Conservation (phyloP, 1,140 invertebrate genomes). For the Pseudomyrmex cubaensis region DNA sequence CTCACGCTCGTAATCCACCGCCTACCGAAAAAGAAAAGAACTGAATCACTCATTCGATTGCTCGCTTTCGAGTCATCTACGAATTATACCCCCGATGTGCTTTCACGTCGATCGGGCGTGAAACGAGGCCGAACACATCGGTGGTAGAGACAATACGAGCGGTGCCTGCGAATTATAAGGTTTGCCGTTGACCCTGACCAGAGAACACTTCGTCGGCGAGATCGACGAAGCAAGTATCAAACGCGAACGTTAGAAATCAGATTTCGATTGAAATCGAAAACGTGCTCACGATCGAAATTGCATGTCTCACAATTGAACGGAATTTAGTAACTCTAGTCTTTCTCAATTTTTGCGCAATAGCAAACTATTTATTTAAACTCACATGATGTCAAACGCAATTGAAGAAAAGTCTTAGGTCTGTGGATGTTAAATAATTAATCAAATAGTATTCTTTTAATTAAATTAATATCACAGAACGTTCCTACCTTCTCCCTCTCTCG, state of each 20-base stretch:
- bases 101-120: slow-evolving; percentile 69
- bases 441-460: too few relatives aligned
- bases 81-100: slow-evolving; percentile 60
- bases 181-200: slow-evolving; percentile 48
- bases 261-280: background rate
- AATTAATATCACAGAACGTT: too few relatives aligned
- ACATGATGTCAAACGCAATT: too few relatives aligned
- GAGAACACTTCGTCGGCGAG: slow-evolving; percentile 8
- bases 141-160: slow-evolving; percentile 43
- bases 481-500: too few relatives aligned
- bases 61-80: slow-evolving; percentile 67
- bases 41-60: slow-evolving; percentile 13
- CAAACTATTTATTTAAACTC: too few relatives aligned
- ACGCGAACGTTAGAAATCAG: background rate
- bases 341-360: too few relatives aligned
- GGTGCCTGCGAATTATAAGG: slow-evolving; percentile 39
- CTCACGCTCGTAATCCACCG: slow-evolving; percentile 27
- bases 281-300: too few relatives aligned
- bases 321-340: too few relatives aligned
- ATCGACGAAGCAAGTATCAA: background rate
- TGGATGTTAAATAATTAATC: too few relatives aligned
- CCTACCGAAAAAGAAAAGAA: background rate
- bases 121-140: slow-evolving; percentile 62
- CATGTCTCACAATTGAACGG: too few relatives aligned
- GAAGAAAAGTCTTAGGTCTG: too few relatives aligned